These are phyloP conservation scores for Maniola jurtina DNA, from an alignment of 1,140 invertebrate species.

Conservation along the genomic window DNA sequence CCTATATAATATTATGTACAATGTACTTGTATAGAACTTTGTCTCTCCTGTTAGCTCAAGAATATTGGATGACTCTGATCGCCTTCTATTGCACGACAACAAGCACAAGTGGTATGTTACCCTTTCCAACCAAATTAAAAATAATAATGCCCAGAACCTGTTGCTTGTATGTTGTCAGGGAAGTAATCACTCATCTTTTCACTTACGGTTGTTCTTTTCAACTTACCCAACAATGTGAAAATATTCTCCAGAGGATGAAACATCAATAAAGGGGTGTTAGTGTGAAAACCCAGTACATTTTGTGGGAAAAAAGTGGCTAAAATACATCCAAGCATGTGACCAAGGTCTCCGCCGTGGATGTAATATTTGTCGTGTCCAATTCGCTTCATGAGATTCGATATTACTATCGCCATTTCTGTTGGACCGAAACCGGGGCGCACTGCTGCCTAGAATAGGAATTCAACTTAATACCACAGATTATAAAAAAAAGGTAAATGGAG, in stretches of 20 bases:
- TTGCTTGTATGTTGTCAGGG: too few species aligned
- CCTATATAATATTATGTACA: too few species aligned
- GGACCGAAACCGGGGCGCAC: conserved; percentile 82
- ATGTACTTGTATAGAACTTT: too few species aligned
- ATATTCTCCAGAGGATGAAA: conserved; percentile 36
- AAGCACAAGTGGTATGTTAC: too few species aligned
- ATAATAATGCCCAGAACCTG: too few species aligned
- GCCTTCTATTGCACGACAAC: too few species aligned
- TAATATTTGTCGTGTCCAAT: conserved; percentile 88
- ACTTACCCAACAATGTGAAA: conserved; percentile 43
- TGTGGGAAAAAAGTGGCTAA: conserved; percentile 86
- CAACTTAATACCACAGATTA: too few species aligned
- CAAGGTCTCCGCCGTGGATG: conserved; percentile 92
- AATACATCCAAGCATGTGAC: conserved; percentile 80
- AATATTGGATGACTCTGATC: too few species aligned
- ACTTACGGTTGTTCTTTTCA: not conserved
- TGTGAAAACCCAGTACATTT: conserved; percentile 81
- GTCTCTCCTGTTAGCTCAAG: too few species aligned
- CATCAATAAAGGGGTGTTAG: conserved; percentile 49
- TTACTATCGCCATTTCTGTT: conserved; percentile 83
- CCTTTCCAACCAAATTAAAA: too few species aligned
- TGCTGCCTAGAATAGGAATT: conserved; percentile 69
- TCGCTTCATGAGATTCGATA: conserved; percentile 90
- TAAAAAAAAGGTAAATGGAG: too few species aligned
- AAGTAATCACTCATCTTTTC: not conserved